Evolutionary conservation across 2,113 vertebrate species (phyloP), one percentile per base, ranked within the genome.

Genomic region (Capreolus pygargus): DNA sequence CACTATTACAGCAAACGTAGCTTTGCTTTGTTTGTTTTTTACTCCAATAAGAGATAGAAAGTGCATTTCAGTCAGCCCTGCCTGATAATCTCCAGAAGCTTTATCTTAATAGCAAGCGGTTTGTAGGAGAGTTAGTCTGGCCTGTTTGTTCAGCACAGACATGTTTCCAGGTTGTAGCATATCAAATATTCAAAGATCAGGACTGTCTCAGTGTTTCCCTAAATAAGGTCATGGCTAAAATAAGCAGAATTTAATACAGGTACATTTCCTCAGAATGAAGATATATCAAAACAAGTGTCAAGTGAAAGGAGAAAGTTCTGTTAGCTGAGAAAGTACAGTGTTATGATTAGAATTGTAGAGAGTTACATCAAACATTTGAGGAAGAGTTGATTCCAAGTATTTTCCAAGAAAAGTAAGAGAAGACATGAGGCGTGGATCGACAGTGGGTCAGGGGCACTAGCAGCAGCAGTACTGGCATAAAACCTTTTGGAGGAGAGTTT

Each of bases 1-100:
- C 19, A 89, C 2, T 74, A 9, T n/a, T 78, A 58, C 21, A 19
- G 17, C 2, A 83, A 86, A 10, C 28, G 50, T 92, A 60, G 2
- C 43, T 82, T 60, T 92, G 21, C 81, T 94, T 45, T 82, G n/a
- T 94, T 89, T 92, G 39, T 14, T 67, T 92, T 92, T 88, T 93
- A 50, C 28, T 91, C 23, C 39, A 36, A 88, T n/a, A 78, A 84
- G n/a, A 50, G 17, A 10, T 23, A 54, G n/a, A 97, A 83, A 95
- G 27, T 58, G 8, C 90, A 84, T 90, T 30, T 81, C 36, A 79
- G n/a, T n/a, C 8, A 84, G 7, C 4, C 13, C 5, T 82, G 11
- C 19, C 16, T 89, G n/a, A 58, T 52, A 67, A 94, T 36, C 27
- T 60, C 21, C 17, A 54, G 78, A 95, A 84, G 28, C 57, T 86